phyloP scores from a whole-genome alignment of 1,140 invertebrate species.

The Ctenoplectra terminalis region DNA sequence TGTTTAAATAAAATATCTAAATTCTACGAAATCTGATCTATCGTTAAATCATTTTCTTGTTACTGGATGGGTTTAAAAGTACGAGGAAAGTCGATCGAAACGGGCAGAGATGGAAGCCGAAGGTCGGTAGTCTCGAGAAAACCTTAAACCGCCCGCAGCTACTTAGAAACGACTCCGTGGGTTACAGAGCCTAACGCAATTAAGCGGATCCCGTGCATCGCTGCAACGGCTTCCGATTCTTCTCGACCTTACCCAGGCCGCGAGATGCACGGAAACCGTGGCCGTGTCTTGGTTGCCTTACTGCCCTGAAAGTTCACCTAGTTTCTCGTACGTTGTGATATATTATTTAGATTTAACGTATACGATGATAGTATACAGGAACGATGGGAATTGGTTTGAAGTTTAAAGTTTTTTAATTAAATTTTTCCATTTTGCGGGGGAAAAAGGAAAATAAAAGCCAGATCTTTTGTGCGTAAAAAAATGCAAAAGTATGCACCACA shows the following conservation, averaged over 20 bases:
- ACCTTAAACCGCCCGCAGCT: conserved; percentile 31
- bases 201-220: conserved; percentile 33
- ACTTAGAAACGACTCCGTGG: conserved; percentile 16
- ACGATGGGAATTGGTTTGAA: too few species aligned
- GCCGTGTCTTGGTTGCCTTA: too few species aligned
- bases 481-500: too few species aligned
- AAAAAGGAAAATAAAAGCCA: too few species aligned
- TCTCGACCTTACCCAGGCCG: conserved; percentile 15
- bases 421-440: too few species aligned
- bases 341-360: background rate
- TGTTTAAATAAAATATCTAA: background rate
- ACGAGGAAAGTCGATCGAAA: background rate
- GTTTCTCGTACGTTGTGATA: background rate
- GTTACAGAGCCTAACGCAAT: conserved; percentile 38
- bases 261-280: background rate
- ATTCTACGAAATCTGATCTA: background rate
- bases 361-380: too few species aligned
- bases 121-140: conserved; percentile 16
- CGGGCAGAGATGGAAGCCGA: background rate
- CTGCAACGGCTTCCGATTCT: conserved; percentile 48
- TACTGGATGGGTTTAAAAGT: too few species aligned
- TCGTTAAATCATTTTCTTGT: background rate
- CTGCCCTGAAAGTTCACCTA: background rate
- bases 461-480: too few species aligned
- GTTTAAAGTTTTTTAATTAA: too few species aligned